Base-by-base conservation (phyloP, 2,888 invertebrate species). In the Heterodera filipjevi region DNA sequence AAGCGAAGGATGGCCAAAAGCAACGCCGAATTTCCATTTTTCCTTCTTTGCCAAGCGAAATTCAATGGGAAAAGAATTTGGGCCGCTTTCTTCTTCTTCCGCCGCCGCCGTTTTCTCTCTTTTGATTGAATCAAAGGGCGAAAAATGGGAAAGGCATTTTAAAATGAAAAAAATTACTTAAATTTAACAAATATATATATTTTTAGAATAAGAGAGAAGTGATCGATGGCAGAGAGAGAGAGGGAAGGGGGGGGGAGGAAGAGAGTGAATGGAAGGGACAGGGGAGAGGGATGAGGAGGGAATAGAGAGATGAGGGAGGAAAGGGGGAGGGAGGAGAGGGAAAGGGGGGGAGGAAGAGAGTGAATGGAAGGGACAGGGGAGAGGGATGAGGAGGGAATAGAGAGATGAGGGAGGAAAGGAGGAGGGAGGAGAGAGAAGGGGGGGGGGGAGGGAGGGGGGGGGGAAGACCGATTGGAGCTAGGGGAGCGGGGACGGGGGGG, bases 11-110 rank as follows among this genome's bases (percentile, higher is more conserved):
- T 19, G 49, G 49, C 49, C 39, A 39, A 66, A 66, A 22, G 66
- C 66, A 66, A 66, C 68, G 68, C 33, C 68, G 33, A 32, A 68
- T 68, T 68, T 68, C 68, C 68, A 68, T 68, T 68, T 35, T 32
- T 68, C 19, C 6, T 6, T 32, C 33, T 35, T 59, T 59, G 27
- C 59, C 59, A 10, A 22, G 27, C 6, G 59, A 22, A 59, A 59
- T 59, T 59, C 22, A 27, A 27, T 27, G 59, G n/a, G 59, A 19
- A n/a, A 49, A 59, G 39, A 39, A 27, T 59, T 59, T 59, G 8
- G 59, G 27, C n/a, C 27, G n/a, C n/a, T 5, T 59, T 59, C 27
- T 59, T 22, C 22, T 19, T 59, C 27, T 27, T 27, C 59, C 27
- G 27, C 27, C 6, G 6, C 27, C 59, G n/a, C 12, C 59, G 39